These are phyloP conservation scores for Zeuzera pyrina DNA, from an alignment of 2,888 invertebrate genomes.

Conservation along the genomic window DNA sequence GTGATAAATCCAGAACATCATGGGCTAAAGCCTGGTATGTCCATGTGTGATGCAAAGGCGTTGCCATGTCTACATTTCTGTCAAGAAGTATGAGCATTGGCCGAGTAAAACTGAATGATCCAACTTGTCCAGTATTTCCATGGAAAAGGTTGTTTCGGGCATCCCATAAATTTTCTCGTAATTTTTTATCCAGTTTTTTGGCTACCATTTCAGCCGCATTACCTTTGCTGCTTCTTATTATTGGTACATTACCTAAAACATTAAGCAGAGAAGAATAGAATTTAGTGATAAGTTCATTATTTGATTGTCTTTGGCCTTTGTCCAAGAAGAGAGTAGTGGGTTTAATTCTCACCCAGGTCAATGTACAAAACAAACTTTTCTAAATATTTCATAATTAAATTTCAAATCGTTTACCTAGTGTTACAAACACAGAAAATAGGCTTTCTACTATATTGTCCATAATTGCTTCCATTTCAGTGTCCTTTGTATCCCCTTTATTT, in stretches of 20 bases:
- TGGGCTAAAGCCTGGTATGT: constrained; percentile 99
- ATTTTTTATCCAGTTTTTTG: constrained; percentile 95
- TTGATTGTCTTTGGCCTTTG: too few relatives aligned
- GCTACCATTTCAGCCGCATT: constrained; percentile 99
- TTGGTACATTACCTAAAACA: constrained; percentile 82
- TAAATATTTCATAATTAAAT: too few relatives aligned
- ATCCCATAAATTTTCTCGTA: constrained; percentile 97
- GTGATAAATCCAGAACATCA: constrained; percentile 92
- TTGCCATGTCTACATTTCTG: constrained; percentile 96
- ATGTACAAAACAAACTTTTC: too few relatives aligned
- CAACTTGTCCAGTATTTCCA: constrained; percentile 84
- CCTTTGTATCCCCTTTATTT: constrained; percentile 94
- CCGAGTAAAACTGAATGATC: constrained; percentile 89
- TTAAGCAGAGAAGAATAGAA: constrained; percentile 2
- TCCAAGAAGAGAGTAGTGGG: too few relatives aligned
- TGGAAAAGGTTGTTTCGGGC: constrained; percentile 96
- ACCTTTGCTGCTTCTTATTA: constrained; percentile 92
- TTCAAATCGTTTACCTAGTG: too few relatives aligned
- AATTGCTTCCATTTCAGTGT: constrained; percentile 94
- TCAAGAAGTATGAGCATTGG: constrained; percentile 94
- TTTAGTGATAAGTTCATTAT: too few relatives aligned
- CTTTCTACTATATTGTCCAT: constrained; percentile 97
- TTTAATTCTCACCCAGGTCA: too few relatives aligned
- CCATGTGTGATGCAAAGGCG: constrained; percentile 99
- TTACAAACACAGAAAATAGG: constrained; percentile 97